phyloP scores from a whole-genome alignment of 2,888 invertebrate genomes.

The Scaptomyza flava region DNA sequence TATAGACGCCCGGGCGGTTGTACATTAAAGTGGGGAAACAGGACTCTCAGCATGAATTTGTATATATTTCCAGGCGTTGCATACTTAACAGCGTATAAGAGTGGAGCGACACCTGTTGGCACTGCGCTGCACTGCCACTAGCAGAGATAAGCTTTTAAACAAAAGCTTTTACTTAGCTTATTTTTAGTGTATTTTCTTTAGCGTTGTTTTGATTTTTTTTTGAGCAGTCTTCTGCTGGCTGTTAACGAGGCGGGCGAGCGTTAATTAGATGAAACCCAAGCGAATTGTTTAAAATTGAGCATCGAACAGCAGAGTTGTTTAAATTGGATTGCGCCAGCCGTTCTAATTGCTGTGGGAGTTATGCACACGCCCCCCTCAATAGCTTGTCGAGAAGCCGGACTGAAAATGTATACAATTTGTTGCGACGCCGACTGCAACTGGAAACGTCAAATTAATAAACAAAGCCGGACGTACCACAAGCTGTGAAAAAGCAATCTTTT shows the following conservation, averaged over 20 bases:
- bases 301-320: constrained; percentile 7
- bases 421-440: constrained; percentile 62
- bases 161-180: constrained; percentile 21
- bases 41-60: background rate
- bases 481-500: constrained; percentile 75
- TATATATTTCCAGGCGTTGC: constrained; percentile 19
- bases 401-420: constrained; percentile 69
- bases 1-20: background rate
- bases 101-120: constrained; percentile 53
- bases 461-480: constrained; percentile 75
- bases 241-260: constrained; percentile 9
- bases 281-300: constrained; percentile 10
- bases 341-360: constrained; percentile 58
- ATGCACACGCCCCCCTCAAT: constrained; percentile 36
- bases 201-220: background rate
- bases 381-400: background rate
- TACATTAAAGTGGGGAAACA: background rate
- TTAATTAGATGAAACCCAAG: constrained; percentile 27
- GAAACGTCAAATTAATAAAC: constrained; percentile 75
- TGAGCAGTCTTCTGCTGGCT: constrained; percentile 2
- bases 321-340: constrained; percentile 11
- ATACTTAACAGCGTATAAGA: constrained; percentile 68
- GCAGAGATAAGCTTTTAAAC: constrained; percentile 7
- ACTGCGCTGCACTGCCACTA: background rate
- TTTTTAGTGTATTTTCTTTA: background rate